These are phyloP conservation scores for Sipha maydis DNA, from an alignment of 2,888 invertebrate genomes.

Conservation along the genomic window DNA sequence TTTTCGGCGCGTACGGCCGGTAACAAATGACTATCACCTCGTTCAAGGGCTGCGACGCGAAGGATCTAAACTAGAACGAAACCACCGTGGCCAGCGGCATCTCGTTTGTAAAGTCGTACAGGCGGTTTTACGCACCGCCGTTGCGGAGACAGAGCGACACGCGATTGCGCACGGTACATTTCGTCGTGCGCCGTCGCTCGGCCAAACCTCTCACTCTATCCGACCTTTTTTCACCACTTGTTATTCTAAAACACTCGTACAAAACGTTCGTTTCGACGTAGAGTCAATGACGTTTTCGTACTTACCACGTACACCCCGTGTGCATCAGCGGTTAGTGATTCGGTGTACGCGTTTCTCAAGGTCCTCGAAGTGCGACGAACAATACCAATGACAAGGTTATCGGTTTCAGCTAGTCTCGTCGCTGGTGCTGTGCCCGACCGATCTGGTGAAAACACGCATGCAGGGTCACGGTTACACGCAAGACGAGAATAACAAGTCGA, in stretches of 20 bases:
- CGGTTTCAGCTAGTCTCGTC: constrained; percentile 83
- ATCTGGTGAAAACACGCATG: constrained; percentile 94
- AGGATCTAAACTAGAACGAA: constrained; percentile 73
- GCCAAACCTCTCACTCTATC: background rate
- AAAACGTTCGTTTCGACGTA: too few relatives aligned
- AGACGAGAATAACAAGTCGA: constrained; percentile 69
- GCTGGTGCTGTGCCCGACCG: constrained; percentile 95
- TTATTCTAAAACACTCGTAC: background rate
- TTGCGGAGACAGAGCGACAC: too few relatives aligned
- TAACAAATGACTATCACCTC: constrained; percentile 82
- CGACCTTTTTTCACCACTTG: background rate
- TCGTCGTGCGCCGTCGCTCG: background rate
- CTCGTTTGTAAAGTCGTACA: constrained; percentile 79
- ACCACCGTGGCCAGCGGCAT: constrained; percentile 92
- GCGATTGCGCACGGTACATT: too few relatives aligned
- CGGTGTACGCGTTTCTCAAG: too few relatives aligned
- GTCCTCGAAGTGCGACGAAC: too few relatives aligned
- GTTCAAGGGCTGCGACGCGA: constrained; percentile 69
- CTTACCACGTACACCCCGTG: background rate
- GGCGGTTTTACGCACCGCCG: too few relatives aligned
- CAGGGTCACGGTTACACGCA: constrained; percentile 70
- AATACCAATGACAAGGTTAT: too few relatives aligned
- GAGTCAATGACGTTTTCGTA: background rate
- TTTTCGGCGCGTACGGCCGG: constrained; percentile 94
- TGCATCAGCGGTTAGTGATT: background rate